phyloP scores from a whole-genome alignment of 2,888 invertebrate genomes.

The Allacma fusca region DNA sequence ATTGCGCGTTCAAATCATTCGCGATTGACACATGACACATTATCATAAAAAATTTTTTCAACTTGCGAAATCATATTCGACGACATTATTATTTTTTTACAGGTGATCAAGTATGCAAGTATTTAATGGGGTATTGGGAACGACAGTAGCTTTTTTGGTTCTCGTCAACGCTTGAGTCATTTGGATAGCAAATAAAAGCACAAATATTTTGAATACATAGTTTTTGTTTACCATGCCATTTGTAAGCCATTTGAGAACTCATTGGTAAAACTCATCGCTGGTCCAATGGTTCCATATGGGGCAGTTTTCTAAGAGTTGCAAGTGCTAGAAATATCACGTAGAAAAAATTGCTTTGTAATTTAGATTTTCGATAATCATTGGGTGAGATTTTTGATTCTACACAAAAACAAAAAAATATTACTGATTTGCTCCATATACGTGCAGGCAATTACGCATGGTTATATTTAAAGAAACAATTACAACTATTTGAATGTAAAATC shows the following conservation, averaged over 20 bases:
- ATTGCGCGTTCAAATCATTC: conserved; percentile 36
- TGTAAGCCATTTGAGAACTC: no score
- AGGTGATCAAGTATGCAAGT: conserved; percentile 3
- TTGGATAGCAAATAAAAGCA: not conserved
- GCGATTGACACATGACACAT: conserved; percentile 29
- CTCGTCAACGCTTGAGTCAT: not conserved
- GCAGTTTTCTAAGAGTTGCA: no score
- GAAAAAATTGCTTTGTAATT: no score
- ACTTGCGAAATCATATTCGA: conserved; percentile 31
- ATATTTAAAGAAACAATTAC: not conserved
- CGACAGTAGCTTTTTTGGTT: conserved; percentile 7
- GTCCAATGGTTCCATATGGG: no score
- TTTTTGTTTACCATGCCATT: no score
- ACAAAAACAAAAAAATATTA: no score
- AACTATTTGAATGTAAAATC: not conserved
- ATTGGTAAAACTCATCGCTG: no score
- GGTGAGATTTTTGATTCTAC: no score
- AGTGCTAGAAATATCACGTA: no score
- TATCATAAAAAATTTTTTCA: conserved; percentile 5
- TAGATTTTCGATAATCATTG: no score
- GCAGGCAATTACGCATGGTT: not conserved
- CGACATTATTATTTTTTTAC: conserved; percentile 17
- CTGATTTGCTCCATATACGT: not conserved
- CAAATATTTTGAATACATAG: no score
- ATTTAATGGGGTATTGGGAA: not conserved